Evolutionary conservation across 2,888 invertebrate species (phyloP), one percentile per base, ranked within the genome.

Genomic region (Drosophila recens): DNA sequence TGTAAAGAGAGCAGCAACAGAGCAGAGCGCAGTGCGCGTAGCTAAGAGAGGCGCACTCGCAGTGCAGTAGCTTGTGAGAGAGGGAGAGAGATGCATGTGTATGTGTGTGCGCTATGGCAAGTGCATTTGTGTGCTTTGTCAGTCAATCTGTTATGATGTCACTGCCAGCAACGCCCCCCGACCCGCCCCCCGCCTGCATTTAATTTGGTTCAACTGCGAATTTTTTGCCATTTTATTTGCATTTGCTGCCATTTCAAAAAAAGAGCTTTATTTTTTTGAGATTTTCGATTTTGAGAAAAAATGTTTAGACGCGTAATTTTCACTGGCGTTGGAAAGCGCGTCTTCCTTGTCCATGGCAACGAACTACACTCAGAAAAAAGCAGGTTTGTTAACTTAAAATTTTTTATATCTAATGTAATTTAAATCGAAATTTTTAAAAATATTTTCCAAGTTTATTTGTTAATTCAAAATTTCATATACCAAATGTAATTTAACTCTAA

Each of bases 291-390:
- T 67, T 42, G 36, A 36, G 49, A 65, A 70, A 71, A 43, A 30
- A 30, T 30, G 65, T 76, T 81, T 82, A 75, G 65, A 72, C 79
- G 67, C 59, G 66, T 65, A 75, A 86, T 84, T 86, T 84, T 82
- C 87, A 84, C 87, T 87, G 61, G 68, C 64, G 56, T 71, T 82
- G 80, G 85, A 85, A 86, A 82, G 81, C 82, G 82, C 72, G 67
- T 51, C 49, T 49, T 49, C 33, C 48, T 15, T 58, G 40, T 51
- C 61, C 45, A 62, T 63, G 62, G 46, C 80, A 65, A 62, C 72
- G 5, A 5, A n/a, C 0, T n/a, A 38, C 38, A 38, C 38, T 38
- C 13, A 5, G n/a, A n/a, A 38, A 36, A 63, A 75, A 54, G 10
- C 0, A 30, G 8, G 30, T 30, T 30, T 30, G 2, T 30, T 30